These are phyloP conservation scores for Amblyjoppa proteus DNA, from an alignment of 2,888 invertebrate species.

Conservation along the genomic window DNA sequence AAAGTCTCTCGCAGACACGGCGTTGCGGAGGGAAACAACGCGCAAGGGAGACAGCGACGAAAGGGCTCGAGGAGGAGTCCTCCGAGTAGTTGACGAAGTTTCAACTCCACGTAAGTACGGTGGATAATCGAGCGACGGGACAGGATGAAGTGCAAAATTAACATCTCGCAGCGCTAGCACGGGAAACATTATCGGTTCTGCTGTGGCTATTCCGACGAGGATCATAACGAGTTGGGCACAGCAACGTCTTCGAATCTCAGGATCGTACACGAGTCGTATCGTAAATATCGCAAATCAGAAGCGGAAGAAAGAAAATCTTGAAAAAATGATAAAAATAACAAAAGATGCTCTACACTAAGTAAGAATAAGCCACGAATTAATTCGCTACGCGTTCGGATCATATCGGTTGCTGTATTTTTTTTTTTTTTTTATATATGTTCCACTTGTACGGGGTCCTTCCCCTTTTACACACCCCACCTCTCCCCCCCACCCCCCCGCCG, in stretches of 20 bases:
- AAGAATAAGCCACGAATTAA: not conserved
- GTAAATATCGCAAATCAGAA: not conserved
- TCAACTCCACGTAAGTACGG: slow-evolving; percentile 32
- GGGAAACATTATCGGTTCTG: slow-evolving; percentile 44
- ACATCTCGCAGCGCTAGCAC: slow-evolving; percentile 65
- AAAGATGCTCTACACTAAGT: not conserved
- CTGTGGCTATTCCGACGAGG: slow-evolving; percentile 2
- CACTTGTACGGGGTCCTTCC: too few relatives aligned
- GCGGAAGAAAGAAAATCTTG: not conserved
- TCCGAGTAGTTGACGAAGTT: slow-evolving; percentile 57
- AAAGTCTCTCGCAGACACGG: slow-evolving; percentile 32
- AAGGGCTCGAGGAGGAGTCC: not conserved
- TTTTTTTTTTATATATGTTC: too few relatives aligned
- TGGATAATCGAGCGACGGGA: slow-evolving; percentile 70
- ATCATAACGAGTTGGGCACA: not conserved
- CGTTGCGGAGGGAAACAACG: slow-evolving; percentile 12
- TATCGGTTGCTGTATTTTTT: too few relatives aligned
- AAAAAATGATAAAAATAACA: not conserved
- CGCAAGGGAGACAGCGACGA: slow-evolving; percentile 40
- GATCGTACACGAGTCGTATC: not conserved
- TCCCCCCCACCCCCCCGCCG: too few relatives aligned
- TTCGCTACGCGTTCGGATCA: not conserved
- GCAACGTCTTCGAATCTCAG: not conserved
- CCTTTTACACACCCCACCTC: too few relatives aligned
- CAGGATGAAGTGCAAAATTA: slow-evolving; percentile 69